phyloP scores from a whole-genome alignment of 2,113 vertebrate genomes.

The Dipodomys spectabilis region DNA sequence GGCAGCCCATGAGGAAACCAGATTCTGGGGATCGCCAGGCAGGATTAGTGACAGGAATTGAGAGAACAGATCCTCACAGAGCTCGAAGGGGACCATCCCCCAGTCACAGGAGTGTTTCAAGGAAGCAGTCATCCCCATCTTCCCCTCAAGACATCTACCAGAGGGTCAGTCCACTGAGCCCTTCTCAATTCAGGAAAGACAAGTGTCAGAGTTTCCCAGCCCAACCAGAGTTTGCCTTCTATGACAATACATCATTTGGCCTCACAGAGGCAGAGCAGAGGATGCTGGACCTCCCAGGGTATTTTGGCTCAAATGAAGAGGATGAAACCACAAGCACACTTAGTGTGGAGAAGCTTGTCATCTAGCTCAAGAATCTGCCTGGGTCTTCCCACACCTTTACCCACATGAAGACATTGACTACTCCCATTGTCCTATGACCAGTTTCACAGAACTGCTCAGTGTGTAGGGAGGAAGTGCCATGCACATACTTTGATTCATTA shows the following conservation, averaged over 20 bases:
- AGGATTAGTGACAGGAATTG: constrained; percentile 72
- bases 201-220: constrained; percentile 92
- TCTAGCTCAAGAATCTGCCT: constrained; percentile 71
- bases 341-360: constrained; percentile 89
- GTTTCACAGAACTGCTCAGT: neutral
- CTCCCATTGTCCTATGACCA: neutral
- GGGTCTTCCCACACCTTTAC: neutral
- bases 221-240: constrained; percentile 89
- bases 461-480: neutral
- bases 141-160: constrained; percentile 84
- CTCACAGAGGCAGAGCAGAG: constrained; percentile 93
- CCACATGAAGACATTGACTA: neutral
- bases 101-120: constrained; percentile 89
- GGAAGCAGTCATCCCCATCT: constrained; percentile 88
- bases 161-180: constrained; percentile 89
- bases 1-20: constrained; percentile 74
- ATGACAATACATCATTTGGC: constrained; percentile 90
- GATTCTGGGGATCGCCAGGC: constrained; percentile 77
- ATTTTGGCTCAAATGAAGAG: constrained; percentile 90
- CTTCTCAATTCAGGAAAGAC: constrained; percentile 87
- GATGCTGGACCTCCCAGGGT: constrained; percentile 93
- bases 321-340: constrained; percentile 87
- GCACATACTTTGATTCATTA: neutral
- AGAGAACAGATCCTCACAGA: constrained; percentile 89
- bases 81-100: constrained; percentile 91